phyloP scores from a whole-genome alignment of 2,113 vertebrate species.

The Halichoerus grypus region DNA sequence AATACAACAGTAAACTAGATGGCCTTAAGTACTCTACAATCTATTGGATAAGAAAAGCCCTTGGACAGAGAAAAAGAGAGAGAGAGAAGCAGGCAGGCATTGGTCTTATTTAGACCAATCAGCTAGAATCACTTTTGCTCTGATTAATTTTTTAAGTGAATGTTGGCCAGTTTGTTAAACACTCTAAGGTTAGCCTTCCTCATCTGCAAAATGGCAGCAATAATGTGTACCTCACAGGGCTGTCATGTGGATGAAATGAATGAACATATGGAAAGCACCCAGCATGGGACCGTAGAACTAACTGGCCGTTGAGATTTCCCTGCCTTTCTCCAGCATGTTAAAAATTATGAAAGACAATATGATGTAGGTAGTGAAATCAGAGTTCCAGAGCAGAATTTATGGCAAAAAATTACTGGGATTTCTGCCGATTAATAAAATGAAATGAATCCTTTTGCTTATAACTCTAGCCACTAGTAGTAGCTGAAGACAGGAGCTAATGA shows the following conservation, averaged over 20 bases:
- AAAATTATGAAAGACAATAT: constrained; percentile 24
- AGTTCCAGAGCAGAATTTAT: background rate
- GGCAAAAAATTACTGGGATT: background rate
- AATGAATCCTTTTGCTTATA: background rate
- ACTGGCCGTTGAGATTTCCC: background rate
- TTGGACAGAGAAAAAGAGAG: background rate
- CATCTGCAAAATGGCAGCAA: background rate
- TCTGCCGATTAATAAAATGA: background rate
- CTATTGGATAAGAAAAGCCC: background rate
- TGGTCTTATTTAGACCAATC: background rate
- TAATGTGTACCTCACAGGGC: background rate
- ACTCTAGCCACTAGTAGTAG: background rate
- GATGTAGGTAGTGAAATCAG: background rate
- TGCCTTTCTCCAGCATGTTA: background rate
- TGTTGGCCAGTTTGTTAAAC: background rate
- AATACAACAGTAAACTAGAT: background rate
- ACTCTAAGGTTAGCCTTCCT: background rate
- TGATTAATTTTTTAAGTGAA: constrained; percentile 42
- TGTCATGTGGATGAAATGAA: background rate
- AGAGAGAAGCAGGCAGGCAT: background rate
- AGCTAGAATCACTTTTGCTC: constrained; percentile 17
- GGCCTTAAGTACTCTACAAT: background rate
- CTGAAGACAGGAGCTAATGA: background rate
- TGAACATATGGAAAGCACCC: background rate
- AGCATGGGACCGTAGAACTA: background rate